These are phyloP conservation scores for Regulus satrapa DNA, from an alignment of 2,113 vertebrate species.

Conservation along the genomic window DNA sequence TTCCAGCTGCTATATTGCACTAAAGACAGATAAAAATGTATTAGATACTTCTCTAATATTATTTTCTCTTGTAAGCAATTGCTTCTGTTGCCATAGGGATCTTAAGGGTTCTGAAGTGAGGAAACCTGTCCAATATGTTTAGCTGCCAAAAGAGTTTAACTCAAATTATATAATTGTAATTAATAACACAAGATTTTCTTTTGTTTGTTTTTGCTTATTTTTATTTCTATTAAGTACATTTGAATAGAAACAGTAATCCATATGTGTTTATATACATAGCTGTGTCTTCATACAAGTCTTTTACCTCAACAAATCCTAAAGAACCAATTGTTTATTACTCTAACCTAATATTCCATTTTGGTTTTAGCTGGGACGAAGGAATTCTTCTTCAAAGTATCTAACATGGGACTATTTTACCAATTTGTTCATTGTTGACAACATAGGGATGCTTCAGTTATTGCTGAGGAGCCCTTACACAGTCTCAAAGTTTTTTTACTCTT, in stretches of 20 bases:
- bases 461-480: background rate
- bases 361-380: background rate
- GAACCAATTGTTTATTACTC: background rate
- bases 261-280: fast-evolving
- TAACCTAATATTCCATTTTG: background rate
- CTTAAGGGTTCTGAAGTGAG: background rate
- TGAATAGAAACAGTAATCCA: background rate
- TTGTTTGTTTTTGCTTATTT: background rate
- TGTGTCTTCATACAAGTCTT: background rate
- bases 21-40: background rate
- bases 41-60: background rate
- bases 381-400: background rate
- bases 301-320: background rate
- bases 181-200: background rate
- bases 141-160: fast-evolving
- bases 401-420: background rate
- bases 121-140: background rate
- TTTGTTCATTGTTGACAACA: background rate
- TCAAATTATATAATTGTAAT: background rate
- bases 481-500: background rate
- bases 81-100: background rate
- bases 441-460: background rate
- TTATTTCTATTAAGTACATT: background rate
- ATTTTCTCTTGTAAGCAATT: background rate
- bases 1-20: background rate